Evolutionary conservation across 2,888 invertebrate genomes (phyloP), one percentile per base, ranked within the genome.

Genomic region (Digitonthophagus gazella): DNA sequence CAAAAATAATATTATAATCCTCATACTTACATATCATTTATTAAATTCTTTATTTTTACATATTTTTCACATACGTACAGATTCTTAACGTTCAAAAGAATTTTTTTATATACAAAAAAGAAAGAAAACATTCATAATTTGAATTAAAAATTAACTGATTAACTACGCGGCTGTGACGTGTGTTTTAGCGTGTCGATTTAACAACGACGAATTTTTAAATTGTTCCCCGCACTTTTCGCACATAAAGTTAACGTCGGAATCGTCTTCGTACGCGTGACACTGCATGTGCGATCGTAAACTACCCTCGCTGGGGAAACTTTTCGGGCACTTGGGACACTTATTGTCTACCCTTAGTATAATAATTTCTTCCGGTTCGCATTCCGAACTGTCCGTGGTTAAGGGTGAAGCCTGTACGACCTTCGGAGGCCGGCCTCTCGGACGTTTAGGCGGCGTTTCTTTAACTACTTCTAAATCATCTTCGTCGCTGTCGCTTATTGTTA

Each of bases 281-380:
- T 80, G 80, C 71, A 80, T 75, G 69, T 82, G 82, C 22, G 78
- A 80, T 70, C 77, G 79, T 58, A 82, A 76, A 66, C 81, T 80
- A 58, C 80, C 80, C 65, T 78, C 76, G 73, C 80, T 82, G n/a
- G 82, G 79, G 71, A 82, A 83, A 2, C 78, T 76, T 74, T 82
- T 82, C 0, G 79, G 72, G 72, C 82, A 83, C 67, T 79, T 76
- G 0, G 78, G 76, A 71, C 83, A 83, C 57, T 73, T 75, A 66
- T 78, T 74, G 68, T 79, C 78, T 56, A 74, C 71, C 70, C 75
- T 75, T 22, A 69, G 73, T 15, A 68, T 70, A 20, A 66, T 68
- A 16, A 67, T 68, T 67, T 69, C 68, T 68, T 65, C 66, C 3
- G 28, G 28, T 61, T 66, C 71, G 56, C 65, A 66, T 71, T 70